These are phyloP conservation scores for Pimephales promelas DNA, from an alignment of 2,113 vertebrate species.

Conservation along the genomic window DNA sequence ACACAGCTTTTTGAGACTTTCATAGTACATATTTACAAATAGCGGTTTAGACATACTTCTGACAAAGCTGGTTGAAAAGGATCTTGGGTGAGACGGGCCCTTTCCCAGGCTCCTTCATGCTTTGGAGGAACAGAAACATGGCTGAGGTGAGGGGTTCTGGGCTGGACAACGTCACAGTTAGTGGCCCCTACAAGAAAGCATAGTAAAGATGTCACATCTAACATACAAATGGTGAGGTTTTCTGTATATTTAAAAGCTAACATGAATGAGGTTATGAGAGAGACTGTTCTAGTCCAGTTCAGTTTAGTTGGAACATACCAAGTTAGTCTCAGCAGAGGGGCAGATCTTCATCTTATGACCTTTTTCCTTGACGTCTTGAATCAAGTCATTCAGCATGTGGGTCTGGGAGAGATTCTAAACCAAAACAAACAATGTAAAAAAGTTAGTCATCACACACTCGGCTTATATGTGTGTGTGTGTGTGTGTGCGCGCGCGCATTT, in stretches of 20 bases:
- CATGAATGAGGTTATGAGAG: too few relatives aligned
- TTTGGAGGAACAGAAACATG: constrained; percentile 94
- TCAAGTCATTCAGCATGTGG: constrained; percentile 89
- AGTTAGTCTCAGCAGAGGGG: constrained; percentile 77
- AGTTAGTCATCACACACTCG: neutral
- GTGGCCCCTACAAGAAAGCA: constrained; percentile 76
- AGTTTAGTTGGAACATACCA: constrained; percentile 74
- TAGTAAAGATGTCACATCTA: neutral
- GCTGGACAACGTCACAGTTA: constrained; percentile 84
- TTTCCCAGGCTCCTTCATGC: constrained; percentile 91
- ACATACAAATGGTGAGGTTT: neutral
- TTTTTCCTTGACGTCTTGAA: constrained; percentile 93
- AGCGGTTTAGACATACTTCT: constrained; percentile 81
- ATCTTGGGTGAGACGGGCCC: constrained; percentile 91
- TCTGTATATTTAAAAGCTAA: neutral
- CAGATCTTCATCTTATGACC: constrained; percentile 90
- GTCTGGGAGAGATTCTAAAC: constrained; percentile 93
- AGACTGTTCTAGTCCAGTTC: neutral
- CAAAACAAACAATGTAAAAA: neutral
- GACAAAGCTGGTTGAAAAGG: constrained; percentile 96
- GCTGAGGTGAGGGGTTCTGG: constrained; percentile 94
- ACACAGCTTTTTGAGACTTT: neutral
- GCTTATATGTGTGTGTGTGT: too few relatives aligned
- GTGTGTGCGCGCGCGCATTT: too few relatives aligned
- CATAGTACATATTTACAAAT: neutral